These are phyloP conservation scores for Mythimna vitellina DNA, from an alignment of 2,888 invertebrate species.

Conservation along the genomic window DNA sequence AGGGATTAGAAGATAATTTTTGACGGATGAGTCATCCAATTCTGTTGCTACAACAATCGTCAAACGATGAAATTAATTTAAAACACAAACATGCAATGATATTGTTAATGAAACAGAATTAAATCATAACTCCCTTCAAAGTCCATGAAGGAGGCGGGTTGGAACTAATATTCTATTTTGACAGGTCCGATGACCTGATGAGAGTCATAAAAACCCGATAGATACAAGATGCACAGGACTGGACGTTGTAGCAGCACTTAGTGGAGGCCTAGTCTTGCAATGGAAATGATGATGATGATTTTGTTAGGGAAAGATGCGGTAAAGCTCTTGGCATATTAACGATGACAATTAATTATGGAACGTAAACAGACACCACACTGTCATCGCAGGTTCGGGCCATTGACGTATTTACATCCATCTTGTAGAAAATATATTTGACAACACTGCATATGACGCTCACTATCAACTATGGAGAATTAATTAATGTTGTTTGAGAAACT, in stretches of 20 bases:
- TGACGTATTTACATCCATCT: constrained; percentile 1
- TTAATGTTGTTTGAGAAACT: not conserved
- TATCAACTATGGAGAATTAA: not conserved
- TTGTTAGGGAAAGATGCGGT: not conserved
- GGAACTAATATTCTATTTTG: constrained; percentile 17
- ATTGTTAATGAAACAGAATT: not conserved
- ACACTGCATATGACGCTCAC: constrained; percentile 26
- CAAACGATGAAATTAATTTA: not conserved
- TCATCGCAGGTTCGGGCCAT: not conserved
- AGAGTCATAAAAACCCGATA: too few species aligned
- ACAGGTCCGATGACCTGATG: not conserved
- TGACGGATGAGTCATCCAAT: not conserved
- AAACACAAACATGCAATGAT: constrained; percentile 6
- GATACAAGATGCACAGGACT: too few species aligned
- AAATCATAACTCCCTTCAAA: too few species aligned
- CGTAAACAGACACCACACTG: not conserved
- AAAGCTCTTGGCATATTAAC: not conserved
- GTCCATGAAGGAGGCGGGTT: not conserved
- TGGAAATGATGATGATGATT: not conserved
- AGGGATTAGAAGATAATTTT: not conserved
- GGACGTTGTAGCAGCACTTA: too few species aligned
- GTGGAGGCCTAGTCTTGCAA: too few species aligned
- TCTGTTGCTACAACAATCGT: not conserved
- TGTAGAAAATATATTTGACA: not conserved
- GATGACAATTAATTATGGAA: not conserved